Percentiles rank a stretch among this genome's conserved stretches.
Conservation (phyloP, 30 jellyfish, hydroid and myxozoan genomes). For the Chironex yamaguchii region DNA sequence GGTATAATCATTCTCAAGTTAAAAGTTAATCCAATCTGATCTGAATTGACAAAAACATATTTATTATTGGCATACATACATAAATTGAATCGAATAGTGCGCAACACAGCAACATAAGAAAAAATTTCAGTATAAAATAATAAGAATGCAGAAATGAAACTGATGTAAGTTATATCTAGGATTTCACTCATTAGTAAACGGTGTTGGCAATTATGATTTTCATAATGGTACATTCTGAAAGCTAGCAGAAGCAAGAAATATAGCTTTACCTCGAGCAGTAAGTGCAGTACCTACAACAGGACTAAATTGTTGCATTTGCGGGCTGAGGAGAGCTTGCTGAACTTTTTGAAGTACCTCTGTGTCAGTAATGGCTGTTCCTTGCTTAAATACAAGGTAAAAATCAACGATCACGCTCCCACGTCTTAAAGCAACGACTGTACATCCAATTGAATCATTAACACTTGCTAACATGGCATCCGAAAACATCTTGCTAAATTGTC, state of each 20-base stretch:
- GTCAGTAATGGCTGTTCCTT: conserved; percentile 15
- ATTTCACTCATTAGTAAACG: too few species aligned
- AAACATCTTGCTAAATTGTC: conserved; percentile 39
- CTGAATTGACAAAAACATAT: too few species aligned
- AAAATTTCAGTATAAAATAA: too few species aligned
- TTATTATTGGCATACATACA: too few species aligned
- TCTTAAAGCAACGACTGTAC: conserved; percentile 33
- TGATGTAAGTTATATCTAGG: too few species aligned
- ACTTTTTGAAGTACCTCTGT: conserved; percentile 11
- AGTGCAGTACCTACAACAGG: conserved; percentile 24
- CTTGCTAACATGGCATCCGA: conserved; percentile 30
- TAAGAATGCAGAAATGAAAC: too few species aligned
- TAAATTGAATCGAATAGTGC: not conserved
- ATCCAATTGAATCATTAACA: conserved; percentile 46
- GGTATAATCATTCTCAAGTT: too few species aligned
- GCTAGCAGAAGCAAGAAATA: too few species aligned
- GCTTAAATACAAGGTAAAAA: conserved; percentile 29
- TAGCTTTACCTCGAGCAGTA: conserved; percentile 42
- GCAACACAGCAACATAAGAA: not conserved
- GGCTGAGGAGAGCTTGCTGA: conserved; percentile 20
- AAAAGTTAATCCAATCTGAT: too few species aligned
- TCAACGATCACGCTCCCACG: conserved; percentile 66
- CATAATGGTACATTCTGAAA: too few species aligned
- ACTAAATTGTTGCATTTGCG: conserved; percentile 20
- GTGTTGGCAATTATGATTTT: too few species aligned